A percentile compares a stretch with the other conserved stretches of the same genome.
Evolutionary conservation across 2,113 vertebrate species (phyloP).

Genomic region (Micronycteris hirsuta): DNA sequence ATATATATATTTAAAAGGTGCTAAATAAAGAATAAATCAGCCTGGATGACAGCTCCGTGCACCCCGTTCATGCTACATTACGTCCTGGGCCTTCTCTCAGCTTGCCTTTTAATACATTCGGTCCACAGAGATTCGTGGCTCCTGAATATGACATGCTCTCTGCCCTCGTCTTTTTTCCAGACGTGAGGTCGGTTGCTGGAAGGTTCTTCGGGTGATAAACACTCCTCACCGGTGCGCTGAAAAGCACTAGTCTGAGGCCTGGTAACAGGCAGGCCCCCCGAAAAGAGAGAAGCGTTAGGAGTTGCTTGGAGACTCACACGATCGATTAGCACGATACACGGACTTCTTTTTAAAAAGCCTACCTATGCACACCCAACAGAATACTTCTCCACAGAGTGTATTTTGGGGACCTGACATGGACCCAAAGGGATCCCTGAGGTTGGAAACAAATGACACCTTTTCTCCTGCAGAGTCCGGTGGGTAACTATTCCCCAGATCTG

Average conservation of each 20-base stretch:
- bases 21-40: background rate
- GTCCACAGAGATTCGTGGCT: background rate
- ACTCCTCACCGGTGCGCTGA: background rate
- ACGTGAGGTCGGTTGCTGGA: background rate
- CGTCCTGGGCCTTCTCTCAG: background rate
- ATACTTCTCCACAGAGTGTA: background rate
- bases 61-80: background rate
- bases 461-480: too few relatives aligned
- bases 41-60: background rate
- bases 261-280: background rate
- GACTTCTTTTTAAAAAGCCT: background rate
- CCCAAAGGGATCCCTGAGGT: too few relatives aligned
- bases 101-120: background rate
- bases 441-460: too few relatives aligned
- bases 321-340: background rate
- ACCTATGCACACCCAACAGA: background rate
- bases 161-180: background rate
- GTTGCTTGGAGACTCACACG: background rate
- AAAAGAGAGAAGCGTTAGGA: background rate
- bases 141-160: background rate
- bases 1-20: background rate
- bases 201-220: background rate
- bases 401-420: too few relatives aligned
- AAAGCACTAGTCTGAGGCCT: background rate
- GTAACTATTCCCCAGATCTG: too few relatives aligned